Base-by-base conservation (phyloP, 2,888 invertebrate genomes). In the Chromoteleia sp. region DNA sequence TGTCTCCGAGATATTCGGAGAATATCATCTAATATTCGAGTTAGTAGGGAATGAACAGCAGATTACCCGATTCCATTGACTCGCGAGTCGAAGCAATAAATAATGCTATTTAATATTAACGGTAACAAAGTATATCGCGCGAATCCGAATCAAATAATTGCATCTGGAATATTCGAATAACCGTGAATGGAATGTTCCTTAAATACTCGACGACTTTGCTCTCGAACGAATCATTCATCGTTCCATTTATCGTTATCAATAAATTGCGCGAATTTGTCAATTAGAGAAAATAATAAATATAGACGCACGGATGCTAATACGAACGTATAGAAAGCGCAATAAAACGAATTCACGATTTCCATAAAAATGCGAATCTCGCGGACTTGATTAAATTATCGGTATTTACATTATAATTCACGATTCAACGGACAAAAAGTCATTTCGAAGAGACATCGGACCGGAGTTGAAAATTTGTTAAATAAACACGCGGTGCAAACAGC, bases 391-490 rank as follows among this genome's bases (percentile, higher is more conserved):
- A 41, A 61, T 61, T 58, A 61, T 73, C 58, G 58, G 61, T 73
- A 39, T 50, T 61, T 25, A n/a, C 33, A 29, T 43, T 39, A 50
- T 17, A 45, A 59, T 59, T 50, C 17, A 41, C 45, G 21, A 58
- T 70, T 17, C 39, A 25, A 29, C 8, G 45, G 30, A 17, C 33
- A 58, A 70, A 70, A 70, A 58, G 41, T 39, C 12, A 25, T 52
- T 56, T 30, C 21, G 45, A 29, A 71, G 70, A 33, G 41, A 70
- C 36, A 33, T 54, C 50, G 19, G 12, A 39, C 25, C 17, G 48
- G 15, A 43, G 52, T 19, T 52, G 33, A 10, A 65, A 74, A 74
- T 74, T 74, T 65, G 45, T 74, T 56, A 65, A 65, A 63, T 48
- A 74, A 74, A 74, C 43, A 45, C 41, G 14, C 17, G 4, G 56